Evolutionary conservation across 2,888 invertebrate genomes (phyloP), one percentile per base, ranked within the genome.

Genomic region (Ellobium chinense): DNA sequence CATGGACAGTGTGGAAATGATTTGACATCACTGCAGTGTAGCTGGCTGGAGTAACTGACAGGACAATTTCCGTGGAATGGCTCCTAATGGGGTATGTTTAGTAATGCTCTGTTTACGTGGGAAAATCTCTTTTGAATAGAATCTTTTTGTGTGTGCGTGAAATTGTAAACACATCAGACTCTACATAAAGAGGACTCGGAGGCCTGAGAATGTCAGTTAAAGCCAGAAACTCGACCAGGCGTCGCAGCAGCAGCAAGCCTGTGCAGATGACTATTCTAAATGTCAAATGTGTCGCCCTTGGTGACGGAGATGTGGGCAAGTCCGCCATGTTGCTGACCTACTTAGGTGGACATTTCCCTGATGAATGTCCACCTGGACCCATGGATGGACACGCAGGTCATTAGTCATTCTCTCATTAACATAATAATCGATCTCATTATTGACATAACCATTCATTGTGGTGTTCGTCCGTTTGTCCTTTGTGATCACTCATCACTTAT

Each of bases 241-340:
- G 78, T 14, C 60, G 62, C 39, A 58, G 70, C 34, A 60, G 31
- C 31, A 36, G 62, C 24, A 78, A 78, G 31, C 31, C 46, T 0
- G 24, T 37, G 1, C 63, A 34, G 29, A 27, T 62, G 37, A 36
- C 69, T 31, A 70, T 66, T 18, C 72, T 46, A 74, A 80, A 70
- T 24, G 58, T 84, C 27, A 77, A 62, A 18, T 83, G 83, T 56
- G 83, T 87, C 4, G 87, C 85, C 12, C 87, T 89, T 24, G 89
- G 89, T 0, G 89, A 89, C 75, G 88, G 88, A 36, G 88, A 89
- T 3, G 89, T 89, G 39, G 89, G 89, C 7, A 89, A 89, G 80
- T 87, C 89, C 0, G 87, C 88, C 54, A 80, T 89, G 69, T 79
- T 89, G 72, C 87, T 88, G 86, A 83, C 88, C 31, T 87, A 88